A percentile compares a stretch with the other conserved stretches of the same genome.
These are phyloP conservation scores for Drosophila paulistorum DNA, from an alignment of 1,140 invertebrate species.

Conservation along the genomic window DNA sequence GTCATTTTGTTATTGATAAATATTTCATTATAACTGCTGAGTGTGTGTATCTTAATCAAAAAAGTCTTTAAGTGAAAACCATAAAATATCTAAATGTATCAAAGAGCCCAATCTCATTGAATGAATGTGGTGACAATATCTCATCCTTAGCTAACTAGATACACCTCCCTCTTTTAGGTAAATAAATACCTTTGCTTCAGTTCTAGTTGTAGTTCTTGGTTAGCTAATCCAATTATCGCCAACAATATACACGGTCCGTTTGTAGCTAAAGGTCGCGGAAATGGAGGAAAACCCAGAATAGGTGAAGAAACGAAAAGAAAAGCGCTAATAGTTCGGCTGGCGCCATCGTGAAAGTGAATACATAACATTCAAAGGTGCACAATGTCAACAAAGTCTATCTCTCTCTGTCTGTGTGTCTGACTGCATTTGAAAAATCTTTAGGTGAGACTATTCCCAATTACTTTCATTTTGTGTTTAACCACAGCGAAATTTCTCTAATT, in stretches of 20 bases:
- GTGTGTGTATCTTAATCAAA: slow-evolving; percentile 82
- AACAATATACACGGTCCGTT: neutral
- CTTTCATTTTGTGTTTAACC: neutral
- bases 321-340: slow-evolving; percentile 44
- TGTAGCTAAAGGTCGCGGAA: slow-evolving; percentile 64
- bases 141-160: slow-evolving; percentile 18
- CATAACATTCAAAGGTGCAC: slow-evolving; percentile 65
- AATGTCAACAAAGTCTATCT: slow-evolving; percentile 57
- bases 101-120: slow-evolving; percentile 50
- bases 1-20: slow-evolving; percentile 50
- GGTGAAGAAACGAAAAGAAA: slow-evolving; percentile 16
- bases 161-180: neutral
- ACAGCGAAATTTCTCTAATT: neutral
- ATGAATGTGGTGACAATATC: slow-evolving; percentile 62
- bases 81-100: slow-evolving; percentile 37
- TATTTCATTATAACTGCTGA: slow-evolving; percentile 47
- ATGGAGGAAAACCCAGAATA: slow-evolving; percentile 24
- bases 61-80: slow-evolving; percentile 70
- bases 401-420: neutral
- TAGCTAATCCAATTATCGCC: slow-evolving; percentile 72
- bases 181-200: slow-evolving; percentile 13
- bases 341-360: slow-evolving; percentile 45
- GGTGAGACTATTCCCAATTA: neutral
- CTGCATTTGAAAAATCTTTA: neutral
- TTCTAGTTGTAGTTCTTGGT: slow-evolving; percentile 9